Evolutionary conservation across 2,888 invertebrate genomes (phyloP).

Genomic region (Argynnis bischoffii): DNA sequence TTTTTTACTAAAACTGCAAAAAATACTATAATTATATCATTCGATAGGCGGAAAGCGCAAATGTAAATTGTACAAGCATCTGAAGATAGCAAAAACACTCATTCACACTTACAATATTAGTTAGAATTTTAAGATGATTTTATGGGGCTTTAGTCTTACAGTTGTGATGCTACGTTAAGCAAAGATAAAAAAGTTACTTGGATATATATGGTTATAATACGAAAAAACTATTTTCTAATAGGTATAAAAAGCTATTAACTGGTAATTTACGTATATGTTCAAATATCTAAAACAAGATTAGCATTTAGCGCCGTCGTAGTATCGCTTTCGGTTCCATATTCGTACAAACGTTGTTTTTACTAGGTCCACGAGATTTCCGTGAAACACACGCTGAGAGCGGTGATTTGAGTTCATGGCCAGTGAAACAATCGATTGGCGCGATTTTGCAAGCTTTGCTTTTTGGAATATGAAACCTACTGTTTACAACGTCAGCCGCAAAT

Average conservation of each 20-base stretch:
- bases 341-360: slow-evolving; percentile 31
- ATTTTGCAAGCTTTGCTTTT: slow-evolving; percentile 49
- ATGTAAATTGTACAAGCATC: too few relatives aligned
- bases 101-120: too few relatives aligned
- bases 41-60: too few relatives aligned
- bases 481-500: slow-evolving; percentile 37
- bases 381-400: slow-evolving; percentile 52
- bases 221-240: slow-evolving; percentile 7
- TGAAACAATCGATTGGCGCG: slow-evolving; percentile 70
- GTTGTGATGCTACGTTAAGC: too few relatives aligned
- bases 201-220: background rate
- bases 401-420: slow-evolving; percentile 70
- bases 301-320: slow-evolving; percentile 23
- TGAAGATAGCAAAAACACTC: too few relatives aligned
- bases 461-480: slow-evolving; percentile 40
- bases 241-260: slow-evolving; percentile 28
- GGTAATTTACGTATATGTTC: slow-evolving; percentile 9
- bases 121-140: too few relatives aligned
- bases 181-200: too few relatives aligned
- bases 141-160: too few relatives aligned
- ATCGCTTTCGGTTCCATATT: slow-evolving; percentile 36
- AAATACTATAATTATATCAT: too few relatives aligned
- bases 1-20: too few relatives aligned
- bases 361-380: slow-evolving; percentile 49
- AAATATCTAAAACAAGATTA: slow-evolving; percentile 24